Conservation (phyloP, 2,113 vertebrate species). For the Pomatostomus ruficeps region DNA sequence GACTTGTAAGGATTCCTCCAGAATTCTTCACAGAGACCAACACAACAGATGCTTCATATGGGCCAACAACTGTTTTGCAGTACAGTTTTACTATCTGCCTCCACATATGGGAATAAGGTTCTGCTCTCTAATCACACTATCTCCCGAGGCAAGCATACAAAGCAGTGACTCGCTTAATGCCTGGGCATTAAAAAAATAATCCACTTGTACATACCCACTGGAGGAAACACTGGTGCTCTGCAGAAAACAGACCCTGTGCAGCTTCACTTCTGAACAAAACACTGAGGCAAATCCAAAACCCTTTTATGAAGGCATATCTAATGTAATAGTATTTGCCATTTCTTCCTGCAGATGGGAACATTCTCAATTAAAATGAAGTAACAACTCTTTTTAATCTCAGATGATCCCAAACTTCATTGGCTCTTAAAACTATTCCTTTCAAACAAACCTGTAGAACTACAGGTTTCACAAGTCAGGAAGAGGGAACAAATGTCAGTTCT, state of each 20-base stretch:
- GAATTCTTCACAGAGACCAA: background rate
- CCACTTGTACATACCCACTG: background rate
- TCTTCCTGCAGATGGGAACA: background rate
- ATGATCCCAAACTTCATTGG: background rate
- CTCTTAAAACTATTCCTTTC: background rate
- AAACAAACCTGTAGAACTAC: background rate
- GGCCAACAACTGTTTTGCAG: background rate
- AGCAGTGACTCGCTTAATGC: background rate
- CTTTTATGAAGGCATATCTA: background rate
- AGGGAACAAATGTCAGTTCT: background rate
- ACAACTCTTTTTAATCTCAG: background rate
- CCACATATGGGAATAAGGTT: background rate
- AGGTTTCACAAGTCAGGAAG: background rate
- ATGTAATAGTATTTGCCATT: background rate
- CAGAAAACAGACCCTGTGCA: background rate
- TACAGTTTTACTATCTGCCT: background rate
- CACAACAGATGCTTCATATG: no score
- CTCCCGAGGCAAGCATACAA: background rate
- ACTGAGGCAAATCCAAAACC: background rate
- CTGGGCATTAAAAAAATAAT: background rate
- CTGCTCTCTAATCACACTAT: background rate
- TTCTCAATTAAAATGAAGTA: background rate
- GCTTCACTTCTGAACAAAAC: background rate
- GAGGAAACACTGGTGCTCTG: background rate
- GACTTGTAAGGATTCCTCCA: background rate